Evolutionary conservation across 2,113 vertebrate genomes (phyloP).

Genomic region (Sitta europaea): DNA sequence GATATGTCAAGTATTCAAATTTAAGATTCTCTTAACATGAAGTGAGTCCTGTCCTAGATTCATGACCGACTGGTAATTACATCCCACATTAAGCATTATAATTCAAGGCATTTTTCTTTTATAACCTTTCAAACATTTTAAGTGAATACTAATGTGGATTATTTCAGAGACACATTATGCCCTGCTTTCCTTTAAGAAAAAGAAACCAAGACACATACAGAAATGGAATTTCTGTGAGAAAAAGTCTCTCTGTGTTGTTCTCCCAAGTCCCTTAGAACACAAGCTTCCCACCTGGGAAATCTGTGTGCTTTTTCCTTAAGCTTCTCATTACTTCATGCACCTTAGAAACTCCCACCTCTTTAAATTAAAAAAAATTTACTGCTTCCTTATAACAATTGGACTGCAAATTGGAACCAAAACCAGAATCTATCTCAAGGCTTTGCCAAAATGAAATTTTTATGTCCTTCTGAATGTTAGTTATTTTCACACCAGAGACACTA

Average conservation of each 20-base stretch:
- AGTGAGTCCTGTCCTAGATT: neutral
- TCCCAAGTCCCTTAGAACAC: neutral
- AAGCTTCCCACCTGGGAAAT: neutral
- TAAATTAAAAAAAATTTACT: neutral
- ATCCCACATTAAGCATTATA: neutral
- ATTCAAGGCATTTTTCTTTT: conserved; percentile 22
- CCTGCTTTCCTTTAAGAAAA: neutral
- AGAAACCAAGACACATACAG: neutral
- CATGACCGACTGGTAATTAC: conserved; percentile 29
- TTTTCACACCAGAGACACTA: neutral
- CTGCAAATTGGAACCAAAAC: neutral
- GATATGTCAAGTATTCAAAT: neutral
- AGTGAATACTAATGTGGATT: neutral
- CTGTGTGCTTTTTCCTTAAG: neutral
- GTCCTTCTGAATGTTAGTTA: neutral
- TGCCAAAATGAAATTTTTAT: neutral
- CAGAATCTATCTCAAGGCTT: neutral
- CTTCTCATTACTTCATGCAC: neutral
- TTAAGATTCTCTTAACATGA: neutral
- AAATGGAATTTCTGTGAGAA: neutral
- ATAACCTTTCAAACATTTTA: neutral
- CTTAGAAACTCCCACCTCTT: neutral
- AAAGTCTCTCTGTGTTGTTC: neutral
- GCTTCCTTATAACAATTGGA: neutral
- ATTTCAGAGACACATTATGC: neutral